Evolutionary conservation across 2,113 vertebrate species (phyloP), one percentile per base, ranked within the genome.

Genomic region (Echinops telfairi): DNA sequence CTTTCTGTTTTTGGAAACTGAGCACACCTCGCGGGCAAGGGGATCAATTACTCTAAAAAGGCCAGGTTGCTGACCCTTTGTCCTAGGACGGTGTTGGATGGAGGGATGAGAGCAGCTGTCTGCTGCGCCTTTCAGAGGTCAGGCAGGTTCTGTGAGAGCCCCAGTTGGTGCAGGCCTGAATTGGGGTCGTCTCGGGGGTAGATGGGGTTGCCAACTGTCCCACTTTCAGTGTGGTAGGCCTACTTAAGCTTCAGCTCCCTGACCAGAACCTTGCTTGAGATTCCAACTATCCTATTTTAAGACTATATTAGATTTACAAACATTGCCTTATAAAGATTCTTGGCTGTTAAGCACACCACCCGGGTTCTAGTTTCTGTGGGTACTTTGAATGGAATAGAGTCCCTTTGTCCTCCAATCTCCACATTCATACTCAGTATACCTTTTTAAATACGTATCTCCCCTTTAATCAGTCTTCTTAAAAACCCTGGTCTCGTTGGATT

Each of bases 41-140:
- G 88, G 86, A 93, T 92, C 80, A 3, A 23, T 78, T 91, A 79
- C 96, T 79, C 70, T 12, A 31, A 31, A 88, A 40, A 36, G 71
- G 90, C 83, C 89, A 80, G 92, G 68, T 27, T 91, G 70, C 77
- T 89, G 89, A 91, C 92, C 94, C 95, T 94, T 92, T 86, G 93
- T 96, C 82, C 94, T 27, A 64, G 40, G 78, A 79, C 33, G 2
- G 81, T 4, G 23, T 0, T 84, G 68, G 73, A 57, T 14, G 80
- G 47, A 73, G 43, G 62, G 80, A 22, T 19, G 16, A 78, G 86
- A 84, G 47, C 91, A 94, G 70, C 90, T 93, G 92, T 40, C 85
- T 6, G 36, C 79, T 10, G 15, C 0, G 0, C 31, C 79, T 11
- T 33, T 31, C 88, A 8, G 22, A 25, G 60, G 43, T 20, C 38